Conservation (phyloP, 2,113 vertebrate genomes). For the Cyrtonyx montezumae region DNA sequence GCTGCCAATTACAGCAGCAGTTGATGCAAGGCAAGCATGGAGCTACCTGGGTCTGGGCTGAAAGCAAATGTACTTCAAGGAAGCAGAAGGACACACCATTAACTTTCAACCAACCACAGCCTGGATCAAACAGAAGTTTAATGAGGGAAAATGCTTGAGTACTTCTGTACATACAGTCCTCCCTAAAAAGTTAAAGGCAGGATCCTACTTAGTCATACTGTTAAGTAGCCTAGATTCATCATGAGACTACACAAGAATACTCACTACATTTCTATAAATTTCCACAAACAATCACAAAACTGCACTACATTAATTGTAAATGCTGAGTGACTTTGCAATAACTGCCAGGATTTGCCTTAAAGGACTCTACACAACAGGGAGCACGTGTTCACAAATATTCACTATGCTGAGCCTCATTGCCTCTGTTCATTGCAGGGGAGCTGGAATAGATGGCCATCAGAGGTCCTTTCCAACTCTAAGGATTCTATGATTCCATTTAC, state of each 20-base stretch:
- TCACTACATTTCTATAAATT: neutral
- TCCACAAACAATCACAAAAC: neutral
- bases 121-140: neutral
- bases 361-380: neutral
- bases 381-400: neutral
- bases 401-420: neutral
- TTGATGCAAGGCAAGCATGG: neutral
- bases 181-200: neutral
- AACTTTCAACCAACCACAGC: neutral
- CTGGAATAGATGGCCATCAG: too few relatives aligned
- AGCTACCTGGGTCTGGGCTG: neutral
- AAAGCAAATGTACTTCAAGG: conserved; percentile 14
- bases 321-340: neutral
- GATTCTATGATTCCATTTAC: neutral
- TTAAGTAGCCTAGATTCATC: neutral
- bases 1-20: neutral
- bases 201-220: neutral
- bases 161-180: rapidly evolving
- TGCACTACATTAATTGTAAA: neutral
- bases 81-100: conserved; percentile 1
- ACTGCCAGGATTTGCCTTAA: neutral
- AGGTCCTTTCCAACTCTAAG: too few relatives aligned
- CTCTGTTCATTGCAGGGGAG: too few relatives aligned
- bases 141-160: neutral
- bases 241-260: neutral